A percentile compares a stretch with the other conserved stretches of the same genome.
phyloP scores from a whole-genome alignment of 2,113 vertebrate species.

The Channa maculata region DNA sequence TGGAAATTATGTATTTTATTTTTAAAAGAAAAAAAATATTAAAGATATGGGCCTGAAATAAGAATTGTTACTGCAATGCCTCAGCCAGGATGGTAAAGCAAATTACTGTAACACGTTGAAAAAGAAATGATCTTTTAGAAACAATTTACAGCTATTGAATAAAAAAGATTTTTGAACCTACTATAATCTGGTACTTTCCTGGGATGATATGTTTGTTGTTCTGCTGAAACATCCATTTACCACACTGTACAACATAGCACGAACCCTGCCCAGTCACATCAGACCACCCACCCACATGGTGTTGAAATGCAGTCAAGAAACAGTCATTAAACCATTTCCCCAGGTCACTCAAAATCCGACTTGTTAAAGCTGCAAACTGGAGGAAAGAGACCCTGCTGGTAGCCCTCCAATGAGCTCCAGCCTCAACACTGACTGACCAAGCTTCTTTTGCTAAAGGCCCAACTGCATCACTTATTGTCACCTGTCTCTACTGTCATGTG shows the following conservation, averaged over 20 bases:
- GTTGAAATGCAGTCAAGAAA: constrained; percentile 77
- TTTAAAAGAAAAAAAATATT: background rate
- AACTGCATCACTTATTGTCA: constrained; percentile 38
- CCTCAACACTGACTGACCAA: constrained; percentile 50
- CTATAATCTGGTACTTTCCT: constrained; percentile 68
- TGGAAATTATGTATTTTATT: background rate
- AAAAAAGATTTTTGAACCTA: constrained; percentile 61
- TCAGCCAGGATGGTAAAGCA: too few species aligned
- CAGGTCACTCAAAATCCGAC: constrained; percentile 81
- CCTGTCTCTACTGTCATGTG: constrained; percentile 11
- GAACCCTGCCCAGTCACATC: constrained; percentile 64
- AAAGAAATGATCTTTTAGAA: constrained; percentile 3
- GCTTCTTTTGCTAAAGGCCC: constrained; percentile 39
- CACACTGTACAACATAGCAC: constrained; percentile 73
- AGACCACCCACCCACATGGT: constrained; percentile 83
- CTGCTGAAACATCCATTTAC: constrained; percentile 75
- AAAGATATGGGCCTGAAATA: background rate
- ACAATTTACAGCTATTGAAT: constrained; percentile 57
- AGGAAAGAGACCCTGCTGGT: constrained; percentile 67
- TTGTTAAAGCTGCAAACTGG: constrained; percentile 79
- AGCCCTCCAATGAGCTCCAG: constrained; percentile 51
- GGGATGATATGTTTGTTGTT: constrained; percentile 77
- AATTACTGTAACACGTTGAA: too few species aligned
- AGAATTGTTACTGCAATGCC: too few species aligned
- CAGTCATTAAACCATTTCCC: constrained; percentile 82